Percentiles rank a stretch among this genome's conserved stretches.
Evolutionary conservation across 2,797 vertebrate genomes (phyloP).

Genomic region (Syncerus caffer): DNA sequence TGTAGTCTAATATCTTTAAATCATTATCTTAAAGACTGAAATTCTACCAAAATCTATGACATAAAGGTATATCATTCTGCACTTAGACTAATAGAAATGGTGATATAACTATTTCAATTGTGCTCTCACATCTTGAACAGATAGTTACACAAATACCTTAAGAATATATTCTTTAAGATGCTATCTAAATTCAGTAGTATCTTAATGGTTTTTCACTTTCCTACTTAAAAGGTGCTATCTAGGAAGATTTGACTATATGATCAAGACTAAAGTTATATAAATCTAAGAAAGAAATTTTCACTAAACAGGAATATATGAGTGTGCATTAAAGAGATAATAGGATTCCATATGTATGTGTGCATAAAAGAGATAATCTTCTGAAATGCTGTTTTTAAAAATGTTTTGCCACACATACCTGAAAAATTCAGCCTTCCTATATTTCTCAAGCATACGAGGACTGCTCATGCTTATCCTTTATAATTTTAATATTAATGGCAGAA

Average conservation of each 20-base stretch:
- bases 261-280: not conserved
- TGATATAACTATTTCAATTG: not conserved
- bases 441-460: not conserved
- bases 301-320: not conserved
- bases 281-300: not conserved
- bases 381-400: not conserved
- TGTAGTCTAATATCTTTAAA: not conserved
- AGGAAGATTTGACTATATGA: not conserved
- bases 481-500: slow-evolving; percentile 20
- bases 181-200: not conserved
- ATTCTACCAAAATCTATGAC: not conserved
- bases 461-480: not conserved
- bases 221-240: not conserved
- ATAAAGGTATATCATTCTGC: not conserved
- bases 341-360: not conserved
- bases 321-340: not conserved
- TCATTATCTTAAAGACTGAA: not conserved
- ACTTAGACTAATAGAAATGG: not conserved
- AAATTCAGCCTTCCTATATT: not conserved
- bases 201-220: not conserved
- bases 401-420: not conserved
- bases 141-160: not conserved
- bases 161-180: not conserved
- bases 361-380: not conserved
- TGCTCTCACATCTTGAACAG: not conserved